Evolutionary conservation across 2,113 vertebrate genomes (phyloP).

Genomic region (Xiphias gladius): DNA sequence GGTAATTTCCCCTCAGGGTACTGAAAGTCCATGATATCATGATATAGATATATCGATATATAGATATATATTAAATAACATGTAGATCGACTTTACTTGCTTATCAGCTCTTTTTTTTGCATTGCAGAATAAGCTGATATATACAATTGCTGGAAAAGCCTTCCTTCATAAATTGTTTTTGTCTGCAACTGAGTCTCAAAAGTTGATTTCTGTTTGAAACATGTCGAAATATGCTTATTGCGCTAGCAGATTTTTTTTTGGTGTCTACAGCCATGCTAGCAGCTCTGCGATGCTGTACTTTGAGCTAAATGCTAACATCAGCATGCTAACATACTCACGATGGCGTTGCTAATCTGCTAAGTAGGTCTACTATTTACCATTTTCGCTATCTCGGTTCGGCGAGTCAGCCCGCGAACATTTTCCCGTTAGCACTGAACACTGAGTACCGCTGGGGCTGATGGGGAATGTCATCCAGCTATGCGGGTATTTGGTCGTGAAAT

Average conservation of each 20-base stretch:
- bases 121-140: no score
- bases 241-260: no score
- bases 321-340: neutral
- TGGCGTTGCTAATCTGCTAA: neutral
- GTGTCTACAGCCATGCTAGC: no score
- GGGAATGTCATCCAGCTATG: neutral
- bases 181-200: neutral
- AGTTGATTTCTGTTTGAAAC: neutral
- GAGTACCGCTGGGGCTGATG: neutral
- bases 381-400: neutral
- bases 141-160: no score
- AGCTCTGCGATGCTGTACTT: neutral
- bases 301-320: neutral
- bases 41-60: no score
- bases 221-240: neutral
- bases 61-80: neutral
- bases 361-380: no score
- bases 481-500: neutral
- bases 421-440: neutral
- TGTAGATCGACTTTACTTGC: neutral
- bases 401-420: neutral
- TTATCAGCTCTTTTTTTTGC: neutral
- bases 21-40: no score
- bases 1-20: neutral
- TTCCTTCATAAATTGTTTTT: no score